Conservation (phyloP, 2,797 vertebrate species). For the Cyclopterus lumpus region DNA sequence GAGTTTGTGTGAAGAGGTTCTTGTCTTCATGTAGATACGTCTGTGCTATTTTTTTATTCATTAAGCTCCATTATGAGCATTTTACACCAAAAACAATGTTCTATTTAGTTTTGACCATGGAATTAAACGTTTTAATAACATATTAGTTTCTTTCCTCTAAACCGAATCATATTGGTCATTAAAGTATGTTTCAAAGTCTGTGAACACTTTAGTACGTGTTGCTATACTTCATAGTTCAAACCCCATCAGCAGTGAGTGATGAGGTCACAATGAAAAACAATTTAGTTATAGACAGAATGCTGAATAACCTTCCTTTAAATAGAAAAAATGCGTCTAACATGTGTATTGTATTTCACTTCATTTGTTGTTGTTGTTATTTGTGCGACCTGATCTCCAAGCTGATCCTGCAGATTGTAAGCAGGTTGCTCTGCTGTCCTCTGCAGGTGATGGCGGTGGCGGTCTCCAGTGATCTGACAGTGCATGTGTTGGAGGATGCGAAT, state of each 20-base stretch:
- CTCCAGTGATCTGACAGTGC: constrained; percentile 77
- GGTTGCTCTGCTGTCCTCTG: constrained; percentile 6
- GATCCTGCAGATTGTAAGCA: background rate
- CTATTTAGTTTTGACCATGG: background rate
- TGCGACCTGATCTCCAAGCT: background rate
- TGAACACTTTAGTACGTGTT: background rate
- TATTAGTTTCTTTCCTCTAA: background rate
- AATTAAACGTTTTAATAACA: background rate
- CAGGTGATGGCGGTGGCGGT: constrained; percentile 79
- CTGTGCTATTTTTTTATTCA: too few relatives aligned
- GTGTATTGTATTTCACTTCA: background rate
- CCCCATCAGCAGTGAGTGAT: background rate
- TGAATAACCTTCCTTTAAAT: background rate
- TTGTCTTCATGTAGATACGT: background rate
- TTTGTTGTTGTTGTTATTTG: background rate
- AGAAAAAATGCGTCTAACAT: background rate
- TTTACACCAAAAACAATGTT: background rate
- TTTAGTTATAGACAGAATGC: background rate
- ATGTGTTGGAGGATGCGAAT: constrained; percentile 65
- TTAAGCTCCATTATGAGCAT: background rate
- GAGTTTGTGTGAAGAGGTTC: background rate
- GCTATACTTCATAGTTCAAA: background rate
- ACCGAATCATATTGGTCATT: background rate
- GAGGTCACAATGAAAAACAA: background rate
- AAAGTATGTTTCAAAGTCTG: background rate